Conservation (phyloP, 2,797 vertebrate species). For the Otolemur crassicaudatus region DNA sequence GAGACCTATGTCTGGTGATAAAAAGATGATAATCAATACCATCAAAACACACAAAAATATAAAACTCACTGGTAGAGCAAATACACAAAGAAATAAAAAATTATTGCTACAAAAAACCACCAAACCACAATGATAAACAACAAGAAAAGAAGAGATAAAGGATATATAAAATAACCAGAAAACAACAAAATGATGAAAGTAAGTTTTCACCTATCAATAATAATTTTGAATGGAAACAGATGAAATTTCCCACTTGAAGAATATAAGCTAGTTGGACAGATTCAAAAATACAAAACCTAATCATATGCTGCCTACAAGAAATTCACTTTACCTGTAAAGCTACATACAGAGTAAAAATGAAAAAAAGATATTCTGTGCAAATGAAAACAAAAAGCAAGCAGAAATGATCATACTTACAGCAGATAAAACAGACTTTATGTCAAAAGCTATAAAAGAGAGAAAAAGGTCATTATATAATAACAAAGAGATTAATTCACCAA, state of each 20-base stretch:
- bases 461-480: no score
- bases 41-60: neutral
- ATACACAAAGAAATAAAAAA: neutral
- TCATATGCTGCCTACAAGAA: no score
- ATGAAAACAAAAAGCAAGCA: no score
- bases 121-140: neutral
- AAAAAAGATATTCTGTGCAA: no score
- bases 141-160: neutral
- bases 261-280: neutral
- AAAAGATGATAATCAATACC: neutral
- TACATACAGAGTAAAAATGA: no score
- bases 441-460: no score
- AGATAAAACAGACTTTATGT: no score
- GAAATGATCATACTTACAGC: no score
- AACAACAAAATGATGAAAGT: neutral
- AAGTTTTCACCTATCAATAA: neutral
- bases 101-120: neutral
- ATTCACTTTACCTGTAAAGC: no score
- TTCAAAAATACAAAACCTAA: neutral
- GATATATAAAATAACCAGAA: neutral
- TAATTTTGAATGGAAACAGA: neutral
- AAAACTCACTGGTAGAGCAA: neutral
- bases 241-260: neutral
- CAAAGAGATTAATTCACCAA: no score
- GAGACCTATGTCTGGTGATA: neutral